Conservation (phyloP, 2,113 vertebrate species). For the Ictidomys tridecemlineatus region DNA sequence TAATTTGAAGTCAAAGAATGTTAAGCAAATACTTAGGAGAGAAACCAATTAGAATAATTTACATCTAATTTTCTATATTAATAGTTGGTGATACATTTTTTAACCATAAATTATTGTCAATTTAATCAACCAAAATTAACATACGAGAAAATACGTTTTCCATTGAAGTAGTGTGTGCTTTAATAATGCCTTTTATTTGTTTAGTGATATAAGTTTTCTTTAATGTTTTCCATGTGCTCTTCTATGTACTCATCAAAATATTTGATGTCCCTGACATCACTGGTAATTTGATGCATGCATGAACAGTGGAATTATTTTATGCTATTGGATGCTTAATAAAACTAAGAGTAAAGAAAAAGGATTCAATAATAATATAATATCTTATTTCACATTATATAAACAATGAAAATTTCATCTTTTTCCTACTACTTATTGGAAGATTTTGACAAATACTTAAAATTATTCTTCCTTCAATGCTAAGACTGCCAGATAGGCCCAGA, state of each 20-base stretch:
- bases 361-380: slow-evolving; percentile 27
- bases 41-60: background rate
- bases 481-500: background rate
- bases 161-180: background rate
- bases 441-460: slow-evolving; percentile 58
- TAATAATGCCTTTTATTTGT: slow-evolving; percentile 28
- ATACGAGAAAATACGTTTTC: background rate
- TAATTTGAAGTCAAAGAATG: background rate
- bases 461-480: background rate
- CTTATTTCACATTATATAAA: slow-evolving; percentile 52
- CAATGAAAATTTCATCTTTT: background rate
- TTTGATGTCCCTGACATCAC: slow-evolving; percentile 11
- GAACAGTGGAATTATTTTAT: slow-evolving; percentile 45
- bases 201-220: background rate
- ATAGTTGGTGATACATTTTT: background rate
- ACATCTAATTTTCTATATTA: background rate
- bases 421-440: background rate
- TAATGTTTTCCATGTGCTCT: slow-evolving; percentile 31
- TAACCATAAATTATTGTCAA: background rate
- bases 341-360: background rate
- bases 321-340: slow-evolving; percentile 48
- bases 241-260: slow-evolving; percentile 41
- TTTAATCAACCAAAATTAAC: slow-evolving; percentile 32
- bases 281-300: slow-evolving; percentile 43
- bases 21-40: background rate